Conservation (phyloP, 2,113 vertebrate species). For the Butorides virescens region DNA sequence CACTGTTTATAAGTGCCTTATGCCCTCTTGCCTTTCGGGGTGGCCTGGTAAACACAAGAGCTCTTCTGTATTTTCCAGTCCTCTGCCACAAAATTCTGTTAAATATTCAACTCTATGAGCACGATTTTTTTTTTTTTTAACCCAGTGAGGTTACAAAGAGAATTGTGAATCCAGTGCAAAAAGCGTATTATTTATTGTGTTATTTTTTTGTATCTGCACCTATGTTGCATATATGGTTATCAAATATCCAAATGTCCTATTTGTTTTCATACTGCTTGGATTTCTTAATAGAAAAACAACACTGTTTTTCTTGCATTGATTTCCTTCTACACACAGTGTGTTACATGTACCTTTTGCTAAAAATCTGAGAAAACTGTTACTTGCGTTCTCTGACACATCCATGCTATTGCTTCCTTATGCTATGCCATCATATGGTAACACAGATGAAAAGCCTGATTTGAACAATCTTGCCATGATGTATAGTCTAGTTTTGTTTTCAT, state of each 20-base stretch:
- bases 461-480: not conserved
- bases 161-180: not conserved
- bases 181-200: not conserved
- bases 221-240: not conserved
- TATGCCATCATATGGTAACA: not conserved
- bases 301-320: not conserved
- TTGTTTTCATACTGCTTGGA: not conserved
- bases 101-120: conserved; percentile 67
- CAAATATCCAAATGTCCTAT: not conserved
- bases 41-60: conserved; percentile 72
- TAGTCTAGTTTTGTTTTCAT: not conserved
- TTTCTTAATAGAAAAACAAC: not conserved
- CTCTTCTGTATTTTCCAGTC: conserved; percentile 65
- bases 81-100: conserved; percentile 60
- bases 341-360: not conserved
- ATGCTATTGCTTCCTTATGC: not conserved
- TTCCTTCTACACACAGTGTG: not conserved
- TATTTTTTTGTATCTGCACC: not conserved
- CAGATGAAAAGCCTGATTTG: not conserved
- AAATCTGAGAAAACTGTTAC: not conserved
- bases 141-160: not conserved
- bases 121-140: not conserved
- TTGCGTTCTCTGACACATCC: not conserved
- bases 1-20: conserved; percentile 73
- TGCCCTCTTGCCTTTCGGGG: conserved; percentile 72